Evolutionary conservation across 2,888 invertebrate species (phyloP).

Genomic region (Synergus umbraculus): DNA sequence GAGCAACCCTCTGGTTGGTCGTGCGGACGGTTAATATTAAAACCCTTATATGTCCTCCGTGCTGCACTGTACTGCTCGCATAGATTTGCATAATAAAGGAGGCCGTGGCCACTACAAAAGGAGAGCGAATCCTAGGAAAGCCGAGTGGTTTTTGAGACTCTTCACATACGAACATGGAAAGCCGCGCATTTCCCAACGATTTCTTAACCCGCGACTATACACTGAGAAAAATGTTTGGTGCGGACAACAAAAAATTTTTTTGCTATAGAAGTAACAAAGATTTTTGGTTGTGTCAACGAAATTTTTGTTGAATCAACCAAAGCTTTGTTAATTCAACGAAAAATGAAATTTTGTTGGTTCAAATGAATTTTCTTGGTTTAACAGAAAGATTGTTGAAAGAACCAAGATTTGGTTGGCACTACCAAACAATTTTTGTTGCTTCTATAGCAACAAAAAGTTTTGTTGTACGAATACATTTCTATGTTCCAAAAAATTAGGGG

Average conservation of each 20-base stretch:
- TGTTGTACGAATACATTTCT: neutral
- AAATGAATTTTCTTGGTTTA: too few relatives aligned
- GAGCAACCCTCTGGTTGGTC: conserved; percentile 48
- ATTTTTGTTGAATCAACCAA: too few relatives aligned
- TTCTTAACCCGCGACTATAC: conserved; percentile 4
- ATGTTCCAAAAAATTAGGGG: neutral
- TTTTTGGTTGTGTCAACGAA: too few relatives aligned
- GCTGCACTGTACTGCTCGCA: conserved; percentile 59
- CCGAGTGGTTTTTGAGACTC: conserved; percentile 49
- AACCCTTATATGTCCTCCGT: conserved; percentile 63
- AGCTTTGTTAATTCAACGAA: too few relatives aligned
- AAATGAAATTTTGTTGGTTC: too few relatives aligned
- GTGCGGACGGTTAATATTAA: conserved; percentile 69
- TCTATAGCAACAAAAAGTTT: too few relatives aligned
- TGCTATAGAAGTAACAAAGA: too few relatives aligned
- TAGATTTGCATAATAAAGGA: conserved; percentile 72
- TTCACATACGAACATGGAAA: neutral
- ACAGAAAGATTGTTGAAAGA: too few relatives aligned
- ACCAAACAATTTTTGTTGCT: too few relatives aligned
- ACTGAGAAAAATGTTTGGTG: too few relatives aligned
- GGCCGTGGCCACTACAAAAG: conserved; percentile 52
- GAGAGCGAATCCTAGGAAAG: conserved; percentile 52
- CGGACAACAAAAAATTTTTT: too few relatives aligned
- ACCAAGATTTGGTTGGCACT: too few relatives aligned
- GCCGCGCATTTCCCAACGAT: conserved; percentile 19